phyloP scores from a whole-genome alignment of 30 jellyfish, hydroid and myxozoan genomes.

The Rhopilema esculentum region DNA sequence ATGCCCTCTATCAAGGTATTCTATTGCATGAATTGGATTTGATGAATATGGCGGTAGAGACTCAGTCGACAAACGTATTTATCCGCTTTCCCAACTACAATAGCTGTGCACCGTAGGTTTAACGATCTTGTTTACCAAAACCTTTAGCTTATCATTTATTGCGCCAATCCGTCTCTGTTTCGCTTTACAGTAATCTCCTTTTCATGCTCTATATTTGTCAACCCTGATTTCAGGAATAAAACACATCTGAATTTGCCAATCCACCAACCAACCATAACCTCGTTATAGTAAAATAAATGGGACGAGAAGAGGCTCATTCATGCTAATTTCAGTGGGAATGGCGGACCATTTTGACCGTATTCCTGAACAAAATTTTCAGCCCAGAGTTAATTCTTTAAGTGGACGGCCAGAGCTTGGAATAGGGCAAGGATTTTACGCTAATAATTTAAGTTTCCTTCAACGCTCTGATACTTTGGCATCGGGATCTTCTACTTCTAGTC shows the following conservation, averaged over 20 bases:
- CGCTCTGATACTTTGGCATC: no score
- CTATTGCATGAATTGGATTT: background rate
- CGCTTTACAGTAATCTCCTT: background rate
- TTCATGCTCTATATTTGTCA: background rate
- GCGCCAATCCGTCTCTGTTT: background rate
- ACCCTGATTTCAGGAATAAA: background rate
- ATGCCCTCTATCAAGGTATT: background rate
- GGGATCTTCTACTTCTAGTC: no score
- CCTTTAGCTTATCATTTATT: background rate
- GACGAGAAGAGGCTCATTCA: background rate
- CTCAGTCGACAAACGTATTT: background rate
- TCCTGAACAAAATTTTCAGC: background rate
- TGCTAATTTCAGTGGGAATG: background rate
- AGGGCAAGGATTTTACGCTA: background rate
- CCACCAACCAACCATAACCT: background rate
- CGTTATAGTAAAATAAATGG: background rate
- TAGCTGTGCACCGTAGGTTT: background rate
- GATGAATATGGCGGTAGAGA: background rate
- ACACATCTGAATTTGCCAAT: background rate
- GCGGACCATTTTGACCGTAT: no score
- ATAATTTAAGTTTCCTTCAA: background rate
- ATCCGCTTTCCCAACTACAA: background rate
- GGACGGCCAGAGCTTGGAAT: background rate
- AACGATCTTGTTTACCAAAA: background rate
- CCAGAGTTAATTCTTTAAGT: background rate